Evolutionary conservation across 2,797 vertebrate genomes (phyloP), one percentile per base, ranked within the genome.

Genomic region (Falco columbarius): DNA sequence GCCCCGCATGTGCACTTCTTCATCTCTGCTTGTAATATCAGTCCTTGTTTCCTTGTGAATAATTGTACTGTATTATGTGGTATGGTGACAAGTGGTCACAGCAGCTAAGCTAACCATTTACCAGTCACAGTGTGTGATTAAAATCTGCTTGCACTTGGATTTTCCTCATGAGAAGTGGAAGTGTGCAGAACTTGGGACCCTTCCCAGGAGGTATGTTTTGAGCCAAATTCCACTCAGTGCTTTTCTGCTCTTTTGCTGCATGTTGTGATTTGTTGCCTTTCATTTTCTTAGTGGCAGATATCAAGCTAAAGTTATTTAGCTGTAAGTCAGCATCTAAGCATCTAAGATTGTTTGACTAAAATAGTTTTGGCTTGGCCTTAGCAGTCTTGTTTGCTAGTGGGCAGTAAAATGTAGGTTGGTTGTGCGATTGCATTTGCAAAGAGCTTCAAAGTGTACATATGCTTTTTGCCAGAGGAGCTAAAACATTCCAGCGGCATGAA

Each of bases 131-230:
- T 42, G 79, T 76, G 7, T 86, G 71, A 67, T 89, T 81, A 74
- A 84, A 92, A 74, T 46, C 96, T 70, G 77, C 63, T 81, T 95
- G 89, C 90, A 26, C 74, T 63, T 44, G 94, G 94, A 85, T 90
- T 89, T 79, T 59, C 73, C 67, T 62, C 42, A 13, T 75, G 77
- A 89, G 90, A 90, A 92, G 74, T 87, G 82, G 80, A 81, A 83
- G 70, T 38, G 83, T 83, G 89, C 85, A 73, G 72, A 36, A 12
- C 82, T 63, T 10, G 55, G 93, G 95, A 85, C 66, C 92, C 61
- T 92, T 63, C 92, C 79, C 56, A 55, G 21, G 9, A 97, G 97
- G 94, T 97, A 91, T 6, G 92, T 96, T 93, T 40, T 63, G 75
- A 87, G 68, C 44, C 14, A 19, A n/a, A 32, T 83, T 93, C 52